A percentile compares a stretch with the other conserved stretches of the same genome.
phyloP scores from a whole-genome alignment of 2,797 vertebrate genomes.

The Onychomys arenicola region DNA sequence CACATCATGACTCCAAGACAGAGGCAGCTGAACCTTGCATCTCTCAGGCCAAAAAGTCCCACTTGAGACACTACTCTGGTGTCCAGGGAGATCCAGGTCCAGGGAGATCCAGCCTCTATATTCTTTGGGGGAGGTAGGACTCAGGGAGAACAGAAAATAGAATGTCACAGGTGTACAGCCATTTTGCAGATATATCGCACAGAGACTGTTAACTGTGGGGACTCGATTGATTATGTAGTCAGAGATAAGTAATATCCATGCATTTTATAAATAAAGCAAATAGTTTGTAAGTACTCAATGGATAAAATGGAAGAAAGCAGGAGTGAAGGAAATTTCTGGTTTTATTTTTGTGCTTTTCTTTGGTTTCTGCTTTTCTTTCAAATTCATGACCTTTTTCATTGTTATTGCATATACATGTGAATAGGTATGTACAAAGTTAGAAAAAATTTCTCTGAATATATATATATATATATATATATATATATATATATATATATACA shows the following conservation, averaged over 20 bases:
- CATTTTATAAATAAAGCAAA: neutral
- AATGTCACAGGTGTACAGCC: neutral
- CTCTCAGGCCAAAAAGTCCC: rapidly evolving
- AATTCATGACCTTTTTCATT: neutral
- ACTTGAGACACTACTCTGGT: neutral
- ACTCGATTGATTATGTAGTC: neutral
- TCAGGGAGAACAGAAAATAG: neutral
- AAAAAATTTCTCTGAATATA: neutral
- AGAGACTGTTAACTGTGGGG: neutral
- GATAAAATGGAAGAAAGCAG: neutral
- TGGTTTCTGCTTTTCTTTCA: neutral
- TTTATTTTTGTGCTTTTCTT: neutral
- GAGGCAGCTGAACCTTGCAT: rapidly evolving
- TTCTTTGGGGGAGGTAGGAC: neutral
- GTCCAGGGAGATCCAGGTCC: neutral
- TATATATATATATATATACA: neutral
- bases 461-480: neutral
- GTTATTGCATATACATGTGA: neutral
- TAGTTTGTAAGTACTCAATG: neutral
- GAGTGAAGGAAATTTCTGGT: neutral
- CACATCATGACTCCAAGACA: neutral
- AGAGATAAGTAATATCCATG: neutral
- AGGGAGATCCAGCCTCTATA: neutral
- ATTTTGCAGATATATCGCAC: neutral
- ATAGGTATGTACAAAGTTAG: neutral